Evolutionary conservation across 2,888 invertebrate genomes (phyloP).

Genomic region (Drosophila siamana): DNA sequence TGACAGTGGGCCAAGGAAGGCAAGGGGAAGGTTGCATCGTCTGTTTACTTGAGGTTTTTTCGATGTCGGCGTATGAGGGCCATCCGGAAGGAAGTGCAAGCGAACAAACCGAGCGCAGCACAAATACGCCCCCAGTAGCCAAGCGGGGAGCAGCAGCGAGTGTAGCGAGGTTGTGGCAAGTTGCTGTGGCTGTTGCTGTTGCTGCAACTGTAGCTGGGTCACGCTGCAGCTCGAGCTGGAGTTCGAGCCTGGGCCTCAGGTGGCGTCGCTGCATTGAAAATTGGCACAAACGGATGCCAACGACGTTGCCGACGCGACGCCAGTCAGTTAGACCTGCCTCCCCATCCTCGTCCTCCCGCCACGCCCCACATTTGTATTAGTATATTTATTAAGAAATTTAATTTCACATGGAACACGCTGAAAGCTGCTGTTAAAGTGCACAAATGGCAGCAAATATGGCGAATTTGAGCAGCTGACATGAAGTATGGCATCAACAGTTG

Average conservation of each 20-base stretch:
- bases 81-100: constrained; percentile 76
- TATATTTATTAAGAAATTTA: constrained; percentile 56
- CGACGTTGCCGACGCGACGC: constrained; percentile 40
- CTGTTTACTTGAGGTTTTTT: constrained; percentile 74
- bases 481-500: constrained; percentile 25
- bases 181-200: not conserved
- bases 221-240: not conserved
- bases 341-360: not conserved
- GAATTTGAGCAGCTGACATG: constrained; percentile 37
- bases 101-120: constrained; percentile 71
- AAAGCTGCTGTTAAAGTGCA: constrained; percentile 6
- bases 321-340: not conserved
- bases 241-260: constrained; percentile 46
- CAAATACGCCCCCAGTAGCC: constrained; percentile 48
- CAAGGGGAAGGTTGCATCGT: constrained; percentile 42
- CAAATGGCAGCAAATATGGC: constrained; percentile 37
- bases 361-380: constrained; percentile 1
- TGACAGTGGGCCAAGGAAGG: too few relatives aligned
- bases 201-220: not conserved
- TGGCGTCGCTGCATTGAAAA: constrained; percentile 60
- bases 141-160: not conserved
- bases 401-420: constrained; percentile 30
- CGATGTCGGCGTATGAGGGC: constrained; percentile 48
- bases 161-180: not conserved
- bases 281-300: constrained; percentile 75